Percentiles rank a stretch among this genome's conserved stretches.
Conservation (phyloP, 2,113 vertebrate genomes). For the Cochlearius cochlearius region DNA sequence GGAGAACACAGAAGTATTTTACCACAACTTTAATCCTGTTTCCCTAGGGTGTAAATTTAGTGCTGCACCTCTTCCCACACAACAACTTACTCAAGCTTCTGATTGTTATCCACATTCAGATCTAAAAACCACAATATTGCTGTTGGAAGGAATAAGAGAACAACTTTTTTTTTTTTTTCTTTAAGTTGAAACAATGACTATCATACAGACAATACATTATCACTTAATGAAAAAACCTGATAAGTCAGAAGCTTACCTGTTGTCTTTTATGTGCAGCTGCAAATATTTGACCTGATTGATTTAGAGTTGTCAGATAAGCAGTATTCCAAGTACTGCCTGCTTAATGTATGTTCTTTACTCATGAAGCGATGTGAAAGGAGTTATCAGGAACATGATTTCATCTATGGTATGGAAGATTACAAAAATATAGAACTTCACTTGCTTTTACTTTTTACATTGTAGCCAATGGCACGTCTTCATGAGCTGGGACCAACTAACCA, state of each 20-base stretch:
- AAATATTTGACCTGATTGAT: background rate
- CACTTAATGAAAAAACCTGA: background rate
- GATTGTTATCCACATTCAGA: background rate
- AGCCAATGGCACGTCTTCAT: background rate
- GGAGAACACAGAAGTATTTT: background rate
- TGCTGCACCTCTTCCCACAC: background rate
- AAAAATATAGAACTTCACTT: background rate
- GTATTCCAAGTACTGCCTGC: background rate
- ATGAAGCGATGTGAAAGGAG: background rate
- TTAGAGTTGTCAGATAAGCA: background rate
- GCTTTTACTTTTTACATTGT: background rate
- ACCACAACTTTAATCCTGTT: background rate
- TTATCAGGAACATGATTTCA: background rate
- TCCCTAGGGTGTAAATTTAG: background rate
- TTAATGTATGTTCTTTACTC: background rate
- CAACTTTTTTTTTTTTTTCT: background rate
- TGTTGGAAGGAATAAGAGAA: background rate
- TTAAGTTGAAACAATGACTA: background rate
- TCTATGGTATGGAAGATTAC: background rate
- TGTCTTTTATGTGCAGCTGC: background rate
- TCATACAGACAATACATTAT: background rate
- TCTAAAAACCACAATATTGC: background rate
- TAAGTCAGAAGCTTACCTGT: background rate
- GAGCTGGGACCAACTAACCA: background rate
- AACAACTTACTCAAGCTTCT: background rate